Evolutionary conservation across 2,888 invertebrate species (phyloP).

Genomic region (Troilus luridus): DNA sequence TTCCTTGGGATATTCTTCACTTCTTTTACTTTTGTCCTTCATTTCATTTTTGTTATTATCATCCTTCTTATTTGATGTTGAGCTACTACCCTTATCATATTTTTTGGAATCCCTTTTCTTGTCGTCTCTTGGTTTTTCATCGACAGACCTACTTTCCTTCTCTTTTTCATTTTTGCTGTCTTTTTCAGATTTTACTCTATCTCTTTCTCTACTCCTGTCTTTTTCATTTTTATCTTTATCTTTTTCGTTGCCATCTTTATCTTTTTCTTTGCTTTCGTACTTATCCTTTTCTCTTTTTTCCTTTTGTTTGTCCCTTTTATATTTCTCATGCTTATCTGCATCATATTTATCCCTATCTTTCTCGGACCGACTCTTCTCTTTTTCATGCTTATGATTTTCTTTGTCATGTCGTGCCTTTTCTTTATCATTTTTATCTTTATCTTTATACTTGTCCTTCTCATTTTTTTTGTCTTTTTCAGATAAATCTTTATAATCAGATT

Average conservation of each 20-base stretch:
- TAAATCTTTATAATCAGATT: constrained; percentile 56
- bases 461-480: constrained; percentile 58
- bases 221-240: constrained; percentile 59
- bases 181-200: constrained; percentile 52
- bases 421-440: constrained; percentile 53
- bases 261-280: constrained; percentile 61
- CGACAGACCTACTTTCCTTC: constrained; percentile 55
- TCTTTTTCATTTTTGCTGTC: constrained; percentile 58
- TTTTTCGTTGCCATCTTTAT: constrained; percentile 60
- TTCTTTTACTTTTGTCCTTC: constrained; percentile 70
- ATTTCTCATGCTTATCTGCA: constrained; percentile 62
- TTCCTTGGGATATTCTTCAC: constrained; percentile 72
- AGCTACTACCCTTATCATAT: constrained; percentile 46
- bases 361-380: constrained; percentile 65
- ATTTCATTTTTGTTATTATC: constrained; percentile 65
- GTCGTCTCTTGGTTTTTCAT: constrained; percentile 39
- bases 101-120: constrained; percentile 43
- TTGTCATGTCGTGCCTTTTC: constrained; percentile 55
- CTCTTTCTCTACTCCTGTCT: constrained; percentile 33
- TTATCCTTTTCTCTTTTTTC: constrained; percentile 60
- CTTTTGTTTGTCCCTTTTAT: constrained; percentile 64
- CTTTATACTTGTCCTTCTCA: constrained; percentile 59
- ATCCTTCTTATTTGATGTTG: constrained; percentile 58
- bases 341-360: constrained; percentile 61
- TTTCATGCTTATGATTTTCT: constrained; percentile 60